phyloP scores from a whole-genome alignment of 2,113 vertebrate genomes.

The Dromas ardeola region DNA sequence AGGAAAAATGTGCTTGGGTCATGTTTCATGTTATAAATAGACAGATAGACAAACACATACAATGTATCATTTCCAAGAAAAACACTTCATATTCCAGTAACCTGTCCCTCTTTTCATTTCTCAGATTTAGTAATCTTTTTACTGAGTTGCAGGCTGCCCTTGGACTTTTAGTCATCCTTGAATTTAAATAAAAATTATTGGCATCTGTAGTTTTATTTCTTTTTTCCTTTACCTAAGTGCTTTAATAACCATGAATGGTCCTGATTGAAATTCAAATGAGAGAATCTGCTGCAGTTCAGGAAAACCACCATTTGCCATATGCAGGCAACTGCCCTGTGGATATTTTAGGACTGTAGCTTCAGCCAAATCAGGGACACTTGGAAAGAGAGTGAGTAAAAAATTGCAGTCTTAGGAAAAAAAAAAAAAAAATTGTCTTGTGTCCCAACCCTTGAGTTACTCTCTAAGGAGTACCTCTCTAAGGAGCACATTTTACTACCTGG shows the following conservation, averaged over 20 bases:
- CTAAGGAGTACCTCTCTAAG: background rate
- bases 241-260: background rate
- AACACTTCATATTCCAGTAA: constrained; percentile 42
- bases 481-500: background rate
- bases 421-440: background rate
- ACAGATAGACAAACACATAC: constrained; percentile 15
- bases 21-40: constrained; percentile 64
- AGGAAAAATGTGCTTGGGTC: constrained; percentile 27
- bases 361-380: background rate
- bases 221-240: background rate
- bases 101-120: background rate
- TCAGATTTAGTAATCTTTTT: background rate
- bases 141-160: background rate
- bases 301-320: background rate
- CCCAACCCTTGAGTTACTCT: background rate
- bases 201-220: background rate
- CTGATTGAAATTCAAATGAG: background rate
- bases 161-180: background rate
- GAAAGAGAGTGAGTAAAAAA: background rate
- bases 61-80: constrained; percentile 52
- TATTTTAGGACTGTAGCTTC: background rate
- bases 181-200: constrained; percentile 44
- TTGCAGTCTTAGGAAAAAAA: background rate
- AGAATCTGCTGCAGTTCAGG: background rate
- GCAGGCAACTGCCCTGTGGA: background rate